Conservation (phyloP, 2,888 invertebrate species). For the Hydraecia micacea region DNA sequence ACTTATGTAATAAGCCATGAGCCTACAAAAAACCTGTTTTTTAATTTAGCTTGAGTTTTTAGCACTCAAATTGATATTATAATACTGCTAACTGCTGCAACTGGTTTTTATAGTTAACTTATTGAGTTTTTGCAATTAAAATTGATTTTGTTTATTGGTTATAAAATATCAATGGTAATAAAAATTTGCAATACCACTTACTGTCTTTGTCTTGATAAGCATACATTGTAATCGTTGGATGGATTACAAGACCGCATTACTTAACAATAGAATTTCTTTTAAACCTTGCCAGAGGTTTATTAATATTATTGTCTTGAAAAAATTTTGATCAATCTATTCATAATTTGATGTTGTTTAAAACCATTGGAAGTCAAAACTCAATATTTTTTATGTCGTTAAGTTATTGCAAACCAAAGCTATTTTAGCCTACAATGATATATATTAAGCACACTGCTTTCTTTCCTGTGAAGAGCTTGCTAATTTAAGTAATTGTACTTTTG, state of each 20-base stretch:
- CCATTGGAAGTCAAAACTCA: neutral
- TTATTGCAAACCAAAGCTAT: neutral
- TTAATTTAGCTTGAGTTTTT: neutral
- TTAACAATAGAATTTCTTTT: neutral
- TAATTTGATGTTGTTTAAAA: neutral
- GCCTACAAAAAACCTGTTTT: neutral
- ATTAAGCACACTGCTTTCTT: neutral
- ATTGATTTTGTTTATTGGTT: neutral
- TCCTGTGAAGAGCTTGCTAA: neutral
- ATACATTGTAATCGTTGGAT: neutral
- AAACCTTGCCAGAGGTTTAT: neutral
- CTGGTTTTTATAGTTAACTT: neutral
- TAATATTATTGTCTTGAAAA: neutral
- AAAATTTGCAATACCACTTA: neutral
- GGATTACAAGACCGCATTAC: neutral
- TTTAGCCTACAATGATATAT: neutral
- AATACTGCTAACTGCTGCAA: neutral
- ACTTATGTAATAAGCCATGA: too few species aligned
- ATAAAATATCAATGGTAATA: neutral
- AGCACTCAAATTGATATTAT: neutral
- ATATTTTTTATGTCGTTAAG: neutral
- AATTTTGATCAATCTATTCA: neutral
- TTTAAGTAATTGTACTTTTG: neutral
- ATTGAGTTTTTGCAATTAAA: neutral
- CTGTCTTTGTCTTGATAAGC: conserved; percentile 9